Evolutionary conservation across 2,888 invertebrate species (phyloP).

Genomic region (Nemotelus pantherinus): DNA sequence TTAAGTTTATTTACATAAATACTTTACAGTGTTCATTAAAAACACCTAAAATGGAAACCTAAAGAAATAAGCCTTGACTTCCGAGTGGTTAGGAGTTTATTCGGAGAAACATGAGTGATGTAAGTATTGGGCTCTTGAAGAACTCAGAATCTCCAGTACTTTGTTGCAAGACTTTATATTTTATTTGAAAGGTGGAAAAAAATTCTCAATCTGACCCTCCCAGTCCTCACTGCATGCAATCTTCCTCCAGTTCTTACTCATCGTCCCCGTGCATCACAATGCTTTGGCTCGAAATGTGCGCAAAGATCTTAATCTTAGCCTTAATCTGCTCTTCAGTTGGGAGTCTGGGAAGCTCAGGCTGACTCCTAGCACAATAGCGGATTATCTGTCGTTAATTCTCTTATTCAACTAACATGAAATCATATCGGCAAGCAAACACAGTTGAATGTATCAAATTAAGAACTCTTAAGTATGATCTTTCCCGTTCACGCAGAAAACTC

Average conservation of each 20-base stretch:
- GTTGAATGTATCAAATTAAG: slow-evolving; percentile 41
- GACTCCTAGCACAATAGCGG: slow-evolving; percentile 30
- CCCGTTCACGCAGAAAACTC: background rate
- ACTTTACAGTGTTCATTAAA: too few species aligned
- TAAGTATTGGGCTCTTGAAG: too few species aligned
- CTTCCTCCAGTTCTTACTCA: too few species aligned
- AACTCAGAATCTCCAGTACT: too few species aligned
- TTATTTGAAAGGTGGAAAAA: background rate
- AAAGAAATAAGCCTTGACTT: too few species aligned
- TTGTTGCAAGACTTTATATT: too few species aligned
- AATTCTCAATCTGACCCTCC: background rate
- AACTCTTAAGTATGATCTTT: slow-evolving; percentile 25
- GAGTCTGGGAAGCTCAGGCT: slow-evolving; percentile 18
- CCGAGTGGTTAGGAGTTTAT: too few species aligned
- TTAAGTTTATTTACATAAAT: too few species aligned
- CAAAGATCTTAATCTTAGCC: slow-evolving; percentile 40
- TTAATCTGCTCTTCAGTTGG: slow-evolving; percentile 28
- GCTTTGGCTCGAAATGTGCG: background rate
- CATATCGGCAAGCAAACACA: background rate
- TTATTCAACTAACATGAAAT: slow-evolving; percentile 16
- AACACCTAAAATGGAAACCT: too few species aligned
- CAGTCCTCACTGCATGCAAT: background rate
- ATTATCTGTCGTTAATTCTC: slow-evolving; percentile 38
- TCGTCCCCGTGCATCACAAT: too few species aligned
- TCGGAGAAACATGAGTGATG: too few species aligned